Conservation (phyloP, 2,113 vertebrate species). For the Hydrolagus affinis region DNA sequence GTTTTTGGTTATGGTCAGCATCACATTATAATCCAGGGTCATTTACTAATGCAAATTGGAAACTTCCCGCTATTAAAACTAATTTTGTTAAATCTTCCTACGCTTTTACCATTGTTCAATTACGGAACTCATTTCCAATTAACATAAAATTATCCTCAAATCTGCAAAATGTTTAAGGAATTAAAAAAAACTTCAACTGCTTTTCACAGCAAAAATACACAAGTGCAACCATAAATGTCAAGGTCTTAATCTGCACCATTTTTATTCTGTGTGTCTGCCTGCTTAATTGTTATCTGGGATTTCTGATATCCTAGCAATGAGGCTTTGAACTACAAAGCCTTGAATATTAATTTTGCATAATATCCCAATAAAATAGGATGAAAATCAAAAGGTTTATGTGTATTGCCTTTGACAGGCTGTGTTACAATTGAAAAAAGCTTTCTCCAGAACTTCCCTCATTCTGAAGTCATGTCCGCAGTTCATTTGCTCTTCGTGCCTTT, state of each 20-base stretch:
- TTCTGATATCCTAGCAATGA: not conserved
- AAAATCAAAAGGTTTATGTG: too few relatives aligned
- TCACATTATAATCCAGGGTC: constrained; percentile 9
- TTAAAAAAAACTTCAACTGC: not conserved
- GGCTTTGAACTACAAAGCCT: too few relatives aligned
- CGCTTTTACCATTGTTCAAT: constrained; percentile 1
- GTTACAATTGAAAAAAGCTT: too few relatives aligned
- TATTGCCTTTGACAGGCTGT: too few relatives aligned
- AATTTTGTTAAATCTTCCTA: constrained; percentile 21
- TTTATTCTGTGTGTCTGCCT: not conserved
- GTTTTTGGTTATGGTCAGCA: constrained; percentile 14
- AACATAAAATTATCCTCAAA: constrained; percentile 30
- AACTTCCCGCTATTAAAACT: constrained; percentile 28
- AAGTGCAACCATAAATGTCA: not conserved
- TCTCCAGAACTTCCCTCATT: too few relatives aligned
- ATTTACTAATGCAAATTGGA: constrained; percentile 27
- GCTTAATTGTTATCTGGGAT: not conserved
- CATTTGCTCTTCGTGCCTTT: too few relatives aligned
- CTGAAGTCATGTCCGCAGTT: too few relatives aligned
- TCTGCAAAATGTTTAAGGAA: constrained; percentile 12
- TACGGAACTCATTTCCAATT: constrained; percentile 29
- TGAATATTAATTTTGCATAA: too few relatives aligned
- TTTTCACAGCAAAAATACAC: not conserved
- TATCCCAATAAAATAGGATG: too few relatives aligned
- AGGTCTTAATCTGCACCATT: not conserved